phyloP scores from a whole-genome alignment of 2,113 vertebrate genomes.

The Fulmarus glacialis region DNA sequence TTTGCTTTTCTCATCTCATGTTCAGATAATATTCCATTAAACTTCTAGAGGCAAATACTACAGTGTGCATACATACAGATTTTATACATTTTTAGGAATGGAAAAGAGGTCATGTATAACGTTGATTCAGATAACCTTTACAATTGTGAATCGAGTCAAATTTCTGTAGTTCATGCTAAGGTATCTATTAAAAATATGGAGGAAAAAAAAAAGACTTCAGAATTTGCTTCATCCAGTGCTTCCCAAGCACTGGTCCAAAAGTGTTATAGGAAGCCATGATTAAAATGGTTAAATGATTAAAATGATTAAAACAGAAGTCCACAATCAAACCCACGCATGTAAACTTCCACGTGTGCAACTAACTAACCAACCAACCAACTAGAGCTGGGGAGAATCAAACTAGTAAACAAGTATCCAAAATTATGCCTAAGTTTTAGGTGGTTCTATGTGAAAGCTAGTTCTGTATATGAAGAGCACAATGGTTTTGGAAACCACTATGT shows the following conservation, averaged over 20 bases:
- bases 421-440: neutral
- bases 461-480: neutral
- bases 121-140: neutral
- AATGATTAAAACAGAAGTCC: neutral
- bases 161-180: neutral
- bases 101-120: neutral
- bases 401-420: neutral
- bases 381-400: neutral
- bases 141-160: neutral
- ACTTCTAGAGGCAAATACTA: neutral
- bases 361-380: neutral
- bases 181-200: neutral
- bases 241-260: neutral
- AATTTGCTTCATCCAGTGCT: neutral
- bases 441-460: neutral
- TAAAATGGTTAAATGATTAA: no score
- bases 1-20: neutral
- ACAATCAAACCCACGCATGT: fast-evolving
- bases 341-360: neutral
- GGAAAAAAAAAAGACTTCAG: neutral
- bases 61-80: neutral
- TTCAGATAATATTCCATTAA: neutral
- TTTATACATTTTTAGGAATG: neutral
- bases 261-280: neutral
- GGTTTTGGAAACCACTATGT: neutral